Evolutionary conservation across 2,113 vertebrate genomes (phyloP), one percentile per base, ranked within the genome.

Genomic region (Mixornis gularis): DNA sequence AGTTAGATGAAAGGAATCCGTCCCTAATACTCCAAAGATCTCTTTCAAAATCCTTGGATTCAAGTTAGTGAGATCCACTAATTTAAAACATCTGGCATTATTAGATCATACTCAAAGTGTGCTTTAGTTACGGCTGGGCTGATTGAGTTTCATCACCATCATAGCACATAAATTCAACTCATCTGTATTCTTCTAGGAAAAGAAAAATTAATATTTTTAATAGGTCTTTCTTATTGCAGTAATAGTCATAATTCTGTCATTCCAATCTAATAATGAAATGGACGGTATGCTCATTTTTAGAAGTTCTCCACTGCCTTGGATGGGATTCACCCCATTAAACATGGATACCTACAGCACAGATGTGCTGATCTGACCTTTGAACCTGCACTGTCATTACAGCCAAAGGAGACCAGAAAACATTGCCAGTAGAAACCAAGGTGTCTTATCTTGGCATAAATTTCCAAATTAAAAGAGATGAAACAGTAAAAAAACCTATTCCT

Each of bases 1-100:
- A 94, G 21, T 80, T 86, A 92, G 80, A 85, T 66, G 82, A 95
- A 92, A 93, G 56, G 83, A 89, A 86, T 92, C 48, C 44, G 89
- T 43, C 56, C 60, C 72, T 95, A 94, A 89, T 72, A 64, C 46
- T 83, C 43, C 63, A 63, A 77, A 91, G 58, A 89, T 60, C 58
- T 94, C 66, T 80, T 85, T 65, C 32, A 69, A 77, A 91, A 91
- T 30, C 62, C 32, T 70, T 82, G 22, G 66, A 79, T 82, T 79
- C 63, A 72, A 87, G 79, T 87, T 78, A 81, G 65, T 66, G 79
- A 89, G 41, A 92, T 73, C 21, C 63, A 69, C 63, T 91, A 76
- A 95, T 87, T 79, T 69, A 83, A 91, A 95, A 85, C 71, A 82
- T 46, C 59, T 79, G 85, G 56, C 34, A 85, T 82, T 68, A 80